Percentiles rank a stretch among this genome's conserved stretches.
These are phyloP conservation scores for Poeciliopsis retropinna DNA, from an alignment of 2,113 vertebrate genomes.

Conservation along the genomic window DNA sequence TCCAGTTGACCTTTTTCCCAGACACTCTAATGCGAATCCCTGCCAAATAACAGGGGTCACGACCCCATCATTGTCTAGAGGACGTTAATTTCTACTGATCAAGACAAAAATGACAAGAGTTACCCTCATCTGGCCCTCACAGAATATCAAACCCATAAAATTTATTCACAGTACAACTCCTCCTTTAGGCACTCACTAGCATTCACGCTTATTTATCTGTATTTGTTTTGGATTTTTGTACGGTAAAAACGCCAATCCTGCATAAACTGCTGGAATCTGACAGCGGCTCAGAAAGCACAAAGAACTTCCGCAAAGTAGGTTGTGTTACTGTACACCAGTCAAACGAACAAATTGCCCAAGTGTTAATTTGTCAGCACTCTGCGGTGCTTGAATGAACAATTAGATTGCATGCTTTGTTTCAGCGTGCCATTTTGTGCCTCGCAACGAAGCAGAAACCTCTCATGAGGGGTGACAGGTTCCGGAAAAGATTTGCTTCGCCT, in stretches of 20 bases:
- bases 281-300: not conserved
- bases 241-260: too few relatives aligned
- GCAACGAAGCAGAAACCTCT: conserved; percentile 31
- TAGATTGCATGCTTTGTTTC: conserved; percentile 41
- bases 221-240: too few relatives aligned
- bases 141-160: not conserved
- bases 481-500: conserved; percentile 31
- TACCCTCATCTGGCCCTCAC: not conserved
- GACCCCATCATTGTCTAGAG: not conserved
- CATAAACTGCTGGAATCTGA: not conserved
- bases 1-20: too few relatives aligned
- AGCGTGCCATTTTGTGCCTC: conserved; percentile 41
- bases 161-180: not conserved
- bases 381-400: conserved; percentile 51
- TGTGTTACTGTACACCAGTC: conserved; percentile 16
- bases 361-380: conserved; percentile 50
- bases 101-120: not conserved
- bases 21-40: too few relatives aligned
- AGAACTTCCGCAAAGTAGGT: not conserved
- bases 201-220: too few relatives aligned
- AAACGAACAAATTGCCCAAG: conserved; percentile 26
- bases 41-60: not conserved
- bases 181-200: not conserved
- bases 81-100: not conserved
- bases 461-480: conserved; percentile 13